Conservation (phyloP, 2,888 invertebrate species). For the Chrysina gloriosa region DNA sequence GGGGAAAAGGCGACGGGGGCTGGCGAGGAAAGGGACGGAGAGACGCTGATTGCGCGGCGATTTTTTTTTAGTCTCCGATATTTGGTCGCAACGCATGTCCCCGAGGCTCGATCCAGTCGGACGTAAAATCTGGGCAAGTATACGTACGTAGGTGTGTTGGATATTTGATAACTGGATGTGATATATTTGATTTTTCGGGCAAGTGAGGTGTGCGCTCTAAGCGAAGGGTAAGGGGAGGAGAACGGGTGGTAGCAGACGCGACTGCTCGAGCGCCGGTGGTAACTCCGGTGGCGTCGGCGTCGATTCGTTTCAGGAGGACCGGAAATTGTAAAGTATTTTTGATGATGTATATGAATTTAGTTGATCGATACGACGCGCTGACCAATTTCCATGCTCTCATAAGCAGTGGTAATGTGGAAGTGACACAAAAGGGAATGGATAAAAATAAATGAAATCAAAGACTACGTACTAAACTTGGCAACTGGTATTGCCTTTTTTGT, state of each 20-base stretch:
- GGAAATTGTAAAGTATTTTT: conserved; percentile 44
- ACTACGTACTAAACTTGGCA: no score
- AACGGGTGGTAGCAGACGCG: neutral
- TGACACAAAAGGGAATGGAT: no score
- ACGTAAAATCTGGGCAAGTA: neutral
- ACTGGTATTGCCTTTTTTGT: no score
- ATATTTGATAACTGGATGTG: conserved; percentile 61
- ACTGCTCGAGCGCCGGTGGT: neutral
- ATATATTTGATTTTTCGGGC: conserved; percentile 58
- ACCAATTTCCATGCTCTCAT: conserved; percentile 20
- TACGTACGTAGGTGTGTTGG: conserved; percentile 55
- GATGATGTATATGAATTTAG: conserved; percentile 42
- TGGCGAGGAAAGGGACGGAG: conserved; percentile 46
- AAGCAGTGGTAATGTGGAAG: no score
- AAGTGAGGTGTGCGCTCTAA: conserved; percentile 15
- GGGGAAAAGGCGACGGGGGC: neutral
- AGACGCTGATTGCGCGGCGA: conserved; percentile 51
- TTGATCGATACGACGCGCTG: conserved; percentile 36
- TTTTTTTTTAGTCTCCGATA: conserved; percentile 48
- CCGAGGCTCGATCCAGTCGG: conserved; percentile 55
- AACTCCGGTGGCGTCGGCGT: neutral
- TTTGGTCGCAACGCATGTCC: conserved; percentile 60
- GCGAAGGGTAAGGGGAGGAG: neutral
- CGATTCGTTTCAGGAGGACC: conserved; percentile 9
- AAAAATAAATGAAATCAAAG: no score